Conservation (phyloP, 1,140 invertebrate species). For the Phymorhynchus buccinoides region DNA sequence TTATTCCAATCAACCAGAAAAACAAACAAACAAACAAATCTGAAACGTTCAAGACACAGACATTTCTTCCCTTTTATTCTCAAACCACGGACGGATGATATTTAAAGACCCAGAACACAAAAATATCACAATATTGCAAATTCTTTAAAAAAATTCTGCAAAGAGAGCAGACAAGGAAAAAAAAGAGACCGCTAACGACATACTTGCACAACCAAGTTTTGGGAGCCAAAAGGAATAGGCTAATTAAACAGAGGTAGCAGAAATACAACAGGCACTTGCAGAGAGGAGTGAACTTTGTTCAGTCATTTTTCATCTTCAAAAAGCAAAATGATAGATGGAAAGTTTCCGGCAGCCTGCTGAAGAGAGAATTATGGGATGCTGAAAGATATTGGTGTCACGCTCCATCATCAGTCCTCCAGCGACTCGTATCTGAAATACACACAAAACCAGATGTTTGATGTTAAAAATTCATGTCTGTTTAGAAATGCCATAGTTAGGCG, state of each 20-base stretch:
- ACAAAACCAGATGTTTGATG: too few species aligned
- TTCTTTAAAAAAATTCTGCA: background rate
- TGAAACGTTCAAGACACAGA: background rate
- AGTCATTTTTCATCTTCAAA: background rate
- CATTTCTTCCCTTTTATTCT: background rate
- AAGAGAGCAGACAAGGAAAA: background rate
- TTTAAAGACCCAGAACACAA: background rate
- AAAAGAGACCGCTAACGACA: background rate
- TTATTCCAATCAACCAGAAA: background rate
- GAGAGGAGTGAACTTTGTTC: background rate
- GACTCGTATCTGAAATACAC: conserved; percentile 7
- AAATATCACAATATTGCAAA: background rate
- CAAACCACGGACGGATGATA: background rate
- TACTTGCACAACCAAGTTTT: background rate
- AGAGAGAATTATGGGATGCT: too few species aligned
- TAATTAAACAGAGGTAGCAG: background rate
- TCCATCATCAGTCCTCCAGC: background rate
- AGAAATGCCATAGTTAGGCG: too few species aligned
- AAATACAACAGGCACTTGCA: background rate
- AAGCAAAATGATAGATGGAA: background rate
- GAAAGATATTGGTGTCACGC: background rate
- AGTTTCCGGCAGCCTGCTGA: background rate
- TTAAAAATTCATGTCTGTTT: too few species aligned
- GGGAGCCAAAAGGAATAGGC: background rate
- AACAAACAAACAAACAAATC: background rate